phyloP scores from a whole-genome alignment of 2,888 invertebrate genomes.

The Drosophila nr. fundita region DNA sequence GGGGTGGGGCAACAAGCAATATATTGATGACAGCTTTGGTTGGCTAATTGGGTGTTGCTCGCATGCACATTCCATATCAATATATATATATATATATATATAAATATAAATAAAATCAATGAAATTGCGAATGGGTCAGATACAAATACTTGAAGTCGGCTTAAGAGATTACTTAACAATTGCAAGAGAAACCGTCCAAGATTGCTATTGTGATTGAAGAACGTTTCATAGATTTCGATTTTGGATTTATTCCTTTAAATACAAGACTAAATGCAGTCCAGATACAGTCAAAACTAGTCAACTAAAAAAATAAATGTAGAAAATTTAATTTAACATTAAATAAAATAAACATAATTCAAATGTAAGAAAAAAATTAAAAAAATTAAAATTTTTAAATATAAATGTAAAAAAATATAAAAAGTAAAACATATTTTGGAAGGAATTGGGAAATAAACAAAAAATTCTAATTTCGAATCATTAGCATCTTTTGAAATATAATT shows the following conservation, averaged over 20 bases:
- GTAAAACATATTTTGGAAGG: neutral
- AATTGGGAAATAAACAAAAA: neutral
- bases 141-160: neutral
- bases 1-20: conserved; percentile 4
- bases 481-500: neutral
- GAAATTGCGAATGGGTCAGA: conserved; percentile 9
- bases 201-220: neutral
- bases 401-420: neutral
- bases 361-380: neutral
- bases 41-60: conserved; percentile 47
- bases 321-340: neutral
- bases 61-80: conserved; percentile 15
- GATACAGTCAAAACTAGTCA: neutral
- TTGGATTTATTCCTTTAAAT: neutral
- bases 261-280: neutral
- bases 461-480: neutral
- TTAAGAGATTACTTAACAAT: neutral
- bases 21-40: conserved; percentile 32
- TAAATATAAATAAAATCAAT: neutral
- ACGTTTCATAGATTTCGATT: neutral
- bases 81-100: neutral
- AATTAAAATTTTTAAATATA: neutral
- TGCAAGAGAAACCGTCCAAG: neutral
- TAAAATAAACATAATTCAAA: neutral
- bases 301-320: neutral